These are phyloP conservation scores for Solenopsis fugax DNA, from an alignment of 1,140 invertebrate species.

Conservation along the genomic window DNA sequence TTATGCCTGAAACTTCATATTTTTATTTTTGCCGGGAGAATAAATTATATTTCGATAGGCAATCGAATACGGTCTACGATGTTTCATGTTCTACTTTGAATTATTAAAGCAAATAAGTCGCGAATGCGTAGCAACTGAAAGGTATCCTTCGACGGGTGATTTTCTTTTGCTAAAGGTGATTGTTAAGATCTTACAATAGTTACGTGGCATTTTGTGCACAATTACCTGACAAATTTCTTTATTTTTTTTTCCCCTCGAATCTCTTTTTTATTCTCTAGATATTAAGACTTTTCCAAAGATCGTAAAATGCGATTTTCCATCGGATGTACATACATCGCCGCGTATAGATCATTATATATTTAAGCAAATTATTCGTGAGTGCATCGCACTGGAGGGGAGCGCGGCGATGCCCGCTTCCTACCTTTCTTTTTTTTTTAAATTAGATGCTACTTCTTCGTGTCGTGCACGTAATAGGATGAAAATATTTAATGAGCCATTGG, in stretches of 20 bases:
- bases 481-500: constrained; percentile 44
- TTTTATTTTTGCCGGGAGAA: background rate
- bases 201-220: background rate
- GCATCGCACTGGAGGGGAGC: background rate
- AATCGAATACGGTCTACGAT: background rate
- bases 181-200: background rate
- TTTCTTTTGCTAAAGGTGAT: background rate
- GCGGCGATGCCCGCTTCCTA: background rate
- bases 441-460: background rate
- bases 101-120: constrained; percentile 5
- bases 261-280: background rate
- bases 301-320: background rate
- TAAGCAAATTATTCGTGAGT: constrained; percentile 20
- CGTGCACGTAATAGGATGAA: background rate
- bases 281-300: constrained; percentile 3
- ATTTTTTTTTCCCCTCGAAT: background rate
- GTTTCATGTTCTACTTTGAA: background rate
- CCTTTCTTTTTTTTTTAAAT: constrained; percentile 1
- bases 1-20: too few species aligned
- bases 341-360: constrained; percentile 32
- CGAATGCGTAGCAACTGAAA: background rate
- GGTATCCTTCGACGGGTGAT: background rate
- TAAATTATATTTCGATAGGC: background rate
- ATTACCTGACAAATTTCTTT: background rate
- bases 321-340: background rate